phyloP scores from a whole-genome alignment of 2,888 invertebrate genomes.

The Mamestra brassicae region DNA sequence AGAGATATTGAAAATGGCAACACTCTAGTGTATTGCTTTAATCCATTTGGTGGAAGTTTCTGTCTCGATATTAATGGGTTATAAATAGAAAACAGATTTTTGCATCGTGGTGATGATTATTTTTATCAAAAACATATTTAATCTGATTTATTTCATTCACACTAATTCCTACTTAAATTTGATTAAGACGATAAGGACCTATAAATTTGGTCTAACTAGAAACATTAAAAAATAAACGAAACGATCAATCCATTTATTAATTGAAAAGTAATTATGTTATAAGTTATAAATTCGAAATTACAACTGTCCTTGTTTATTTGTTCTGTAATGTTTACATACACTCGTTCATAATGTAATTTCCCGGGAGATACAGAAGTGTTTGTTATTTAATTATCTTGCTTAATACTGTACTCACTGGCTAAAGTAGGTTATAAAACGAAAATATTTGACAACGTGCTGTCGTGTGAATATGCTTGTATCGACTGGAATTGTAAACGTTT shows the following conservation, averaged over 20 bases:
- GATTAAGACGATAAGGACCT: too few relatives aligned
- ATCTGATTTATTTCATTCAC: too few relatives aligned
- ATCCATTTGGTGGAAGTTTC: conserved; percentile 10
- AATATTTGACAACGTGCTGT: conserved; percentile 22
- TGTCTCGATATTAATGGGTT: not conserved
- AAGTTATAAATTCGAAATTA: conserved; percentile 10
- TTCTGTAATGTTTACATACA: conserved; percentile 19
- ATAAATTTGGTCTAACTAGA: too few relatives aligned
- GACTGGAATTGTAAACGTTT: conserved; percentile 1
- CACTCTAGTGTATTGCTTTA: conserved; percentile 12
- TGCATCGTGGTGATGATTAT: not conserved
- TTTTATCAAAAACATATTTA: too few relatives aligned
- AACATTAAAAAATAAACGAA: not conserved
- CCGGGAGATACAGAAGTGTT: conserved; percentile 27
- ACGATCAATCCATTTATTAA: not conserved
- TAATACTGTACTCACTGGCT: conserved; percentile 1
- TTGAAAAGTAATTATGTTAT: not conserved
- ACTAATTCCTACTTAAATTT: too few relatives aligned
- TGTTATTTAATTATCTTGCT: conserved; percentile 34
- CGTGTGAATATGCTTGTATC: conserved; percentile 4
- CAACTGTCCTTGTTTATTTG: conserved; percentile 16
- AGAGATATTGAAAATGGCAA: conserved; percentile 30
- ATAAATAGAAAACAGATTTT: conserved; percentile 1
- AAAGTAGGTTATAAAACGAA: conserved; percentile 13
- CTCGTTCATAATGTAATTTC: conserved; percentile 38